Base-by-base conservation (phyloP, 1,140 invertebrate genomes). In the Yoshiicerus persimilis region DNA sequence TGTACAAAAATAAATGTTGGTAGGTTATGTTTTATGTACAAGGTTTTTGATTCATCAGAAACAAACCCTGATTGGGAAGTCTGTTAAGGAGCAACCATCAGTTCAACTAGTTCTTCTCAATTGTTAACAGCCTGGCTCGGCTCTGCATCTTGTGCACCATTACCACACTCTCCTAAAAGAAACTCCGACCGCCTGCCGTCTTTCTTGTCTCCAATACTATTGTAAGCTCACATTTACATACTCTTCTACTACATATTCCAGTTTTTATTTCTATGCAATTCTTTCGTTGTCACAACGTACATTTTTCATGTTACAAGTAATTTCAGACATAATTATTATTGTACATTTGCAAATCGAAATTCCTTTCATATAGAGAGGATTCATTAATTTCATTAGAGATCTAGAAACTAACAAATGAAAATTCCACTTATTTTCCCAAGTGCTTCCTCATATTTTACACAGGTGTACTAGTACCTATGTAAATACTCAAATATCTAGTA, bases 111-210 rank as follows among this genome's bases (percentile, higher is more conserved):
- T 39, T 27, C 36, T 41, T 56, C 86, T 64, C 85, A 27, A 66
- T 13, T 66, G 56, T 38, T 64, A 75, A 75, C 66, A 38, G 86
- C 66, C 70, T 87, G 86, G 86, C 86, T 87, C 86, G 86, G 86
- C 86, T 87, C 86, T 87, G 86, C 86, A 87, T 77, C 47, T 66
- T 32, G 23, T 70, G 27, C 66, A 70, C 86, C 70, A 80, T 39
- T 30, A 80, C 66, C 36, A 64, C 30, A 86, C 47, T 39, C 64
- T 86, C 47, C 75, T 80, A 36, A n/a, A n/a, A 80, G 30, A 38
- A 80, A 80, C 75, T 80, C 75, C 75, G 20, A 36, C 34, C 34
- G 75, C 75, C 75, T 80, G 30, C 75, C 75, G 32, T 80, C 34
- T 80, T 80, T 80, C 75, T 80, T n/a, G 75, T 80, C 75, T 80